phyloP scores from a whole-genome alignment of 1,140 invertebrate genomes.

The Drosophila quadrilineata region DNA sequence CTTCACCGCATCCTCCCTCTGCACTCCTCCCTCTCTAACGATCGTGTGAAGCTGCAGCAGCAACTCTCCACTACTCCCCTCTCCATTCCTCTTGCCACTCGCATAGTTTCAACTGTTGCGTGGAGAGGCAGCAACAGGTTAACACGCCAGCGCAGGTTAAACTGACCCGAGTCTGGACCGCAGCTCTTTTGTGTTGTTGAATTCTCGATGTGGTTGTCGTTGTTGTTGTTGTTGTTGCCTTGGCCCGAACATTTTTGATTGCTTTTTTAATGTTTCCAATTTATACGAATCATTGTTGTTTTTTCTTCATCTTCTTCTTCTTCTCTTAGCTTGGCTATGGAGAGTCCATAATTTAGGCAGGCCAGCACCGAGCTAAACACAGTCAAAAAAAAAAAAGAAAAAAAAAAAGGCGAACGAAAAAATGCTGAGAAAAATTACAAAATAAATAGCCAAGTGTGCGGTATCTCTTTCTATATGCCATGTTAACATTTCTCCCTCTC shows the following conservation, averaged over 20 bases:
- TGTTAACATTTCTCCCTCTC: neutral
- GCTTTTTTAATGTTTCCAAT: slow-evolving; percentile 79
- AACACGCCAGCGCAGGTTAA: slow-evolving; percentile 73
- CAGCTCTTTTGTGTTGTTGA: slow-evolving; percentile 31
- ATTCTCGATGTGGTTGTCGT: slow-evolving; percentile 28
- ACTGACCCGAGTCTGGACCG: slow-evolving; percentile 56
- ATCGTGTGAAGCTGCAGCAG: slow-evolving; percentile 35
- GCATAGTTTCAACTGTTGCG: slow-evolving; percentile 45
- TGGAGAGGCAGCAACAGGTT: slow-evolving; percentile 72
- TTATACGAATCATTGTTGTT: slow-evolving; percentile 79
- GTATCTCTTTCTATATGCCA: slow-evolving; percentile 22
- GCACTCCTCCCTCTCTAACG: neutral
- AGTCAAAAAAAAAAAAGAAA: too few relatives aligned
- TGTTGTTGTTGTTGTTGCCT: slow-evolving; percentile 46
- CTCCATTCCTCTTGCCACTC: neutral
- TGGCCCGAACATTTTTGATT: slow-evolving; percentile 76
- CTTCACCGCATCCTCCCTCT: neutral
- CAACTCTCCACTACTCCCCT: too few relatives aligned
- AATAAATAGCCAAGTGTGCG: slow-evolving; percentile 63
- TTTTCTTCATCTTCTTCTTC: slow-evolving; percentile 4
- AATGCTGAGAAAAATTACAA: slow-evolving; percentile 72
- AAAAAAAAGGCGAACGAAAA: slow-evolving; percentile 19
- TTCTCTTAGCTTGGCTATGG: slow-evolving; percentile 35
- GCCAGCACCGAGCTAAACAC: too few relatives aligned
- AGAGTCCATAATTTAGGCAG: slow-evolving; percentile 74